Percentiles rank a stretch among this genome's conserved stretches.
Conservation (phyloP, 2,888 invertebrate species). For the Callyntrura sp. region DNA sequence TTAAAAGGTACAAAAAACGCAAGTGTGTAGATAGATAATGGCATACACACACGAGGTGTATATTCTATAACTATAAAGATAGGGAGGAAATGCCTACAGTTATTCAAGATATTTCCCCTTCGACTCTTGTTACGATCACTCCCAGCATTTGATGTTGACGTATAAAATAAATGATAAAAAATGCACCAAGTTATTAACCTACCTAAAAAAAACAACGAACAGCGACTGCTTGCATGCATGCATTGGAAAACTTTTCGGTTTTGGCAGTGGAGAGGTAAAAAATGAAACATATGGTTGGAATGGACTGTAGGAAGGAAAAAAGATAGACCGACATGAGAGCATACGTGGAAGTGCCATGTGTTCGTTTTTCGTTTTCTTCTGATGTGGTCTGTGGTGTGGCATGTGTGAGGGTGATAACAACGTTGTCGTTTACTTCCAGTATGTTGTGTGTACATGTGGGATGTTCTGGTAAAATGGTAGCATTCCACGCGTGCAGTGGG, state of each 20-base stretch:
- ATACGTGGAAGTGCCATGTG: neutral
- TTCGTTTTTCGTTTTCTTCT: neutral
- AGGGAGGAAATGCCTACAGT: neutral
- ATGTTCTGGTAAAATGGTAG: neutral
- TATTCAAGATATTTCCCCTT: neutral
- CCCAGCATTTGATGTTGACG: neutral
- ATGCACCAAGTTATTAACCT: neutral
- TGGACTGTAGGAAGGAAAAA: neutral
- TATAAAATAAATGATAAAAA: neutral
- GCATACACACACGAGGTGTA: neutral
- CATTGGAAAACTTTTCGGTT: neutral
- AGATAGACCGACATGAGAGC: slow-evolving; percentile 34
- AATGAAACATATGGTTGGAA: slow-evolving; percentile 44
- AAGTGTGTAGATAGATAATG: neutral
- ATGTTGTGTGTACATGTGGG: no score
- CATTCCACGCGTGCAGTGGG: slow-evolving; percentile 10
- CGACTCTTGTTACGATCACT: neutral
- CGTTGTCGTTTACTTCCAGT: neutral
- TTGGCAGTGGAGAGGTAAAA: neutral
- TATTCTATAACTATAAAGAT: neutral
- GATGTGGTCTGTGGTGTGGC: slow-evolving; percentile 39
- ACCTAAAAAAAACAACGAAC: neutral
- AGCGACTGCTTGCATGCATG: neutral
- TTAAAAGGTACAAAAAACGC: slow-evolving; percentile 45
- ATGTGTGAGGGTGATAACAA: slow-evolving; percentile 42